Base-by-base conservation (phyloP, 2,113 vertebrate species). In the Oxyruncus cristatus region DNA sequence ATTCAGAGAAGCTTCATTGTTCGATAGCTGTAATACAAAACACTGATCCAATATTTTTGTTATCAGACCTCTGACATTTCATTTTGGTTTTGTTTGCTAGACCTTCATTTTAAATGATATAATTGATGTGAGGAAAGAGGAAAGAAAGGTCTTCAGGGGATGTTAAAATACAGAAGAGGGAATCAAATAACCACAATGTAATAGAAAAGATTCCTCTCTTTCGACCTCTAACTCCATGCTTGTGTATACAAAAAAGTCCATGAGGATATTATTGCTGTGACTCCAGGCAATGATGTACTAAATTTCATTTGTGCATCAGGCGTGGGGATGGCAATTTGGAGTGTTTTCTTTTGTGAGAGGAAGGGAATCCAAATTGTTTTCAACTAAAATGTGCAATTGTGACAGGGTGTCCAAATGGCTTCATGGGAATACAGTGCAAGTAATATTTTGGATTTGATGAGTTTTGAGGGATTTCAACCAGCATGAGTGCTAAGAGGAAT, bases 161-260 rank as follows among this genome's bases (percentile, higher is more conserved):
- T 73, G n/a, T 42, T 89, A 83, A 93, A 85, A 89, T 88, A 95
- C 81, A 76, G 80, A 78, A 68, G 41, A 79, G 35, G n/a, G n/a
- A 72, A 93, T 80, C 53, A 70, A 53, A 58, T 86, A 91, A 65
- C 32, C 24, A 56, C 6, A 79, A n/a, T 42, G 23, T 76, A 85
- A 80, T 89, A 82, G 71, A 91, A 82, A 89, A 82, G 8, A 52
- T 88, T 75, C 12, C 6, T 28, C 3, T 85, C 18, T 83, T 83
- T 95, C 53, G 72, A 78, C 10, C 20, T 84, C 22, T 24, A 59
- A 52, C 28, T 89, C 49, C 28, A 5, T 78, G 23, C 32, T 85
- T 81, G 19, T 58, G 16, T 72, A 4, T 68, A n/a, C 27, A 65
- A n/a, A 58, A 21, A 68, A 68, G 58, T 88, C 62, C 14, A 3